Percentiles rank a stretch among this genome's conserved stretches.
These are phyloP conservation scores for Dunckerocampus dactyliophorus DNA, from an alignment of 2,113 vertebrate species.

Conservation along the genomic window DNA sequence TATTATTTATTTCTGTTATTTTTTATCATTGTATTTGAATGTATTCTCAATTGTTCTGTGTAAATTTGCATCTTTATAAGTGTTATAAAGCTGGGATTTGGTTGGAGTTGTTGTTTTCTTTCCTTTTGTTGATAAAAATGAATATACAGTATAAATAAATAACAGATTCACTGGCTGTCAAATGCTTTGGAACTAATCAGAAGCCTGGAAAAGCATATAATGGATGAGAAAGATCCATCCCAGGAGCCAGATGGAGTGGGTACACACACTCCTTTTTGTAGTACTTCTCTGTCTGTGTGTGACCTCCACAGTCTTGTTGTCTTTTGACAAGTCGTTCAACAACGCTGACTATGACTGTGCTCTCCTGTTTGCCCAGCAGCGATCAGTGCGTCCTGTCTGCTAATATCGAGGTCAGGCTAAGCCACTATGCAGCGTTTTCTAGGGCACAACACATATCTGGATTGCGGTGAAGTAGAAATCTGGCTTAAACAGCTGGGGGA, in stretches of 20 bases:
- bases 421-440: conserved; percentile 55
- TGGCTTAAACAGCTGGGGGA: conserved; percentile 54
- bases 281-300: conserved; percentile 15
- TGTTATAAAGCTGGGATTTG: too few species aligned
- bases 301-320: conserved; percentile 38
- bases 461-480: conserved; percentile 49
- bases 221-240: not conserved
- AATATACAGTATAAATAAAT: too few species aligned
- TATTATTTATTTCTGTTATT: too few species aligned
- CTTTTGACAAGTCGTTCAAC: conserved; percentile 47
- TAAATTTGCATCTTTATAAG: too few species aligned
- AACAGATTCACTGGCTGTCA: not conserved
- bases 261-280: conserved; percentile 2
- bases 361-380: conserved; percentile 50
- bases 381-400: conserved; percentile 53
- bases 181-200: not conserved
- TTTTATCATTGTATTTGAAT: too few species aligned
- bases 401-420: conserved; percentile 65
- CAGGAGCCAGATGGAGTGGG: not conserved
- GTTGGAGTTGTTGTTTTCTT: too few species aligned
- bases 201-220: too few species aligned
- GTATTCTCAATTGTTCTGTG: too few species aligned
- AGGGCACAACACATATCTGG: conserved; percentile 54
- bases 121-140: not conserved
- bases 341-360: conserved; percentile 21